Evolutionary conservation across 2,888 invertebrate genomes (phyloP), one percentile per base, ranked within the genome.

Genomic region (Pseudolycoriella hygida): DNA sequence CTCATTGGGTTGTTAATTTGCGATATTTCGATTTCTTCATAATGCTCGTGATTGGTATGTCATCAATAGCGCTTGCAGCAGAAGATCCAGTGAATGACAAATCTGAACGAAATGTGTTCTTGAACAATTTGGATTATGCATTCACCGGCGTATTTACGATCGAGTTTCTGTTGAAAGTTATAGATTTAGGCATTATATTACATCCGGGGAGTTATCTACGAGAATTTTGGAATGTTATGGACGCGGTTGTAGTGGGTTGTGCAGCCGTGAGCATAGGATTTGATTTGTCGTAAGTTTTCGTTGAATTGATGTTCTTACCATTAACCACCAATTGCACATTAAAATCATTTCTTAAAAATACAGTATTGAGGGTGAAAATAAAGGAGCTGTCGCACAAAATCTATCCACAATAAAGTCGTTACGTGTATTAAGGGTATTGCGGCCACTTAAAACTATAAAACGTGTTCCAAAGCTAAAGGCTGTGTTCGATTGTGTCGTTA

Each of bases 11-110:
- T 64, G 97, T 98, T 61, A 97, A 96, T 74, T 80, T 98, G 67
- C 87, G 84, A 69, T 98, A 97, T 77, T 98, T 98, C 74, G 98
- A 98, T 76, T 85, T 96, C 76, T 93, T 97, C 79, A 98, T 99
- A 69, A 99, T 99, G 98, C 77, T 94, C 67, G 94, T 99, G 66
- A 99, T 98, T 71, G 88, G 89, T 69, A 76, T 97, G 70, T 97
- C 96, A 74, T 94, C 94, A 67, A 90, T 97, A 69, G 96, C 98
- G 58, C 77, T 99, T 69, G 98, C 98, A 54, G 93, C 96, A 58
- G 98, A 99, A 73, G 96, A 99, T 72, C 98, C 98, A 51, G 96
- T 99, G 55, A 79, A 81, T 61, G 96, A 97, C 70, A 71, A 84
- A 50, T 90, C 73, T 61, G 60, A 67, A 56, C 70, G 71, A 66